These are phyloP conservation scores for Pararge aegeria DNA, from an alignment of 1,140 invertebrate genomes.

Conservation along the genomic window DNA sequence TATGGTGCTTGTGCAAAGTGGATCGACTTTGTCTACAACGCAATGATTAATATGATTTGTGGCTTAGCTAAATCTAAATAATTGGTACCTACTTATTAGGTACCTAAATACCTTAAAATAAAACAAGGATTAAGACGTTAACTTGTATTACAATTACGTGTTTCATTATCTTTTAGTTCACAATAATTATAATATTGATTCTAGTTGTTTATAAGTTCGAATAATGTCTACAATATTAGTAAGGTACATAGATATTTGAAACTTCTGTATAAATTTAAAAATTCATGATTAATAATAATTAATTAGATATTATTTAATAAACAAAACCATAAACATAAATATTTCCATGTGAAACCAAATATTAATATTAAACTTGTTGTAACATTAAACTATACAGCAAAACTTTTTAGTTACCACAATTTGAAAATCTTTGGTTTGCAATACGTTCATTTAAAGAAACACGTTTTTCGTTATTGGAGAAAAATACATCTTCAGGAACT, in stretches of 20 bases:
- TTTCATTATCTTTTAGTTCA: conserved; percentile 28
- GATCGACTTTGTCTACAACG: conserved; percentile 7
- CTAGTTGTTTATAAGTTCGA: conserved; percentile 20
- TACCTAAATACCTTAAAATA: conserved; percentile 24
- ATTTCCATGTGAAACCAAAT: conserved; percentile 6
- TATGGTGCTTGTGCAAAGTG: conserved; percentile 27
- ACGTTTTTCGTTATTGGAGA: no score
- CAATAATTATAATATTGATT: conserved; percentile 15
- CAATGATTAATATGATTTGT: conserved; percentile 18
- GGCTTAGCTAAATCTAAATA: conserved; percentile 12
- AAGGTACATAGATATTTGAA: conserved; percentile 1
- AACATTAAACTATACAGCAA: no score
- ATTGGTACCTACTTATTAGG: background rate
- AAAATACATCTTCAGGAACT: no score
- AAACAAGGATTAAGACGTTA: conserved; percentile 38
- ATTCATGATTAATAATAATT: background rate
- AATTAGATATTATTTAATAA: background rate
- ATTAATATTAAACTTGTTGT: no score
- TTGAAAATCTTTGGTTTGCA: no score
- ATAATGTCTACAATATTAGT: conserved; percentile 16
- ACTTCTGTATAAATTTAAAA: background rate
- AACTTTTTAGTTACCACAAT: no score
- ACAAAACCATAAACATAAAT: background rate
- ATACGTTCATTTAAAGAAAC: no score
- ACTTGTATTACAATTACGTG: conserved; percentile 47